Conservation (phyloP, 2,113 vertebrate genomes). For the Psophia crepitans region DNA sequence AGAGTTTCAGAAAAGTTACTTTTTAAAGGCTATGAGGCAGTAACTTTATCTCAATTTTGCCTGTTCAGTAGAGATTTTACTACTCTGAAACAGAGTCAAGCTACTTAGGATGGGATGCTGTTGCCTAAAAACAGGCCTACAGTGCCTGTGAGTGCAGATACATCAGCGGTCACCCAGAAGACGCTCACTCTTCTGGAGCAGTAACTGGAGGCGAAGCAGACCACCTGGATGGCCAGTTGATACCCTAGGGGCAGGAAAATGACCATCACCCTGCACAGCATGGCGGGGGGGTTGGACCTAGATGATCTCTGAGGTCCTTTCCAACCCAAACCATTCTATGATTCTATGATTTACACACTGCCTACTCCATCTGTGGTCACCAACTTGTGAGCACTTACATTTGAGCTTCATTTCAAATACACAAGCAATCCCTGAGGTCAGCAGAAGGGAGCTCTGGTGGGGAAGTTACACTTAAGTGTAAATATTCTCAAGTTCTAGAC, state of each 20-base stretch:
- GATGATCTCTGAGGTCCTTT: no score
- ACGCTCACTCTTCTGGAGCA: neutral
- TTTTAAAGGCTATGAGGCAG: neutral
- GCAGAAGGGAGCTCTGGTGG: neutral
- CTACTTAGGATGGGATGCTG: neutral
- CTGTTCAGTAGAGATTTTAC: neutral
- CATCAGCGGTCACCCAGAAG: neutral
- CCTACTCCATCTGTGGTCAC: neutral
- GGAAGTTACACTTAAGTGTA: neutral
- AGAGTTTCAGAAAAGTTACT: neutral
- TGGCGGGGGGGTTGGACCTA: no score
- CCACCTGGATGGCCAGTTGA: fast-evolving
- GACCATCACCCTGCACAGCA: neutral
- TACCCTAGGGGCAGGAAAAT: neutral
- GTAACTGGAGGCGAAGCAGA: neutral
- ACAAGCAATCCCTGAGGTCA: neutral
- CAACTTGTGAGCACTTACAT: fast-evolving
- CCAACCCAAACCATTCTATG: no score
- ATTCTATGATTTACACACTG: no score
- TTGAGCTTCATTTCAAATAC: neutral
- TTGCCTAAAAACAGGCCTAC: neutral
- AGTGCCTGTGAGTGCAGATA: neutral
- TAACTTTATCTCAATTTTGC: neutral
- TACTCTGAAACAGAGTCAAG: neutral
- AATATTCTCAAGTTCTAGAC: neutral